Evolutionary conservation across 2,113 vertebrate genomes (phyloP).

Genomic region (Helogale parvula): DNA sequence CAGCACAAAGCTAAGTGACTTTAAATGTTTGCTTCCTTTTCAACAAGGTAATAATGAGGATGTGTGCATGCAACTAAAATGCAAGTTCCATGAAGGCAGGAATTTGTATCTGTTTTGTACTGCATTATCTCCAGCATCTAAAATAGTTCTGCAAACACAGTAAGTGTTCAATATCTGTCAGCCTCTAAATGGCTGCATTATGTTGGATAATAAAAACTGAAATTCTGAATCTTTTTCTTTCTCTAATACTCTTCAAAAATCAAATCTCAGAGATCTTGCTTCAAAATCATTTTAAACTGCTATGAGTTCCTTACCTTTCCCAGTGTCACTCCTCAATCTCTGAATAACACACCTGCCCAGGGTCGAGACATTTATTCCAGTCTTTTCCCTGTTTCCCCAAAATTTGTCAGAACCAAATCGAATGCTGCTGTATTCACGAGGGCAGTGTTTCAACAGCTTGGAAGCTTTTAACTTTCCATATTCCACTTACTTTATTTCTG

Average conservation of each 20-base stretch:
- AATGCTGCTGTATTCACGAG: accelerated
- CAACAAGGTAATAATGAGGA: accelerated
- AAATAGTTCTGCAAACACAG: not conserved
- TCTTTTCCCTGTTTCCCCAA: not conserved
- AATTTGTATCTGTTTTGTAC: not conserved
- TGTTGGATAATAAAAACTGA: not conserved
- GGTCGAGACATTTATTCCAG: accelerated
- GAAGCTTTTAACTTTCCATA: not conserved
- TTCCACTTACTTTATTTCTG: not conserved
- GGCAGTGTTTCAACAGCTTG: too few species aligned
- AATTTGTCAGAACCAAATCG: not conserved
- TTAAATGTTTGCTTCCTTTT: not conserved
- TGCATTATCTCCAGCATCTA: not conserved
- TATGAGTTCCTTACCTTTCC: not conserved
- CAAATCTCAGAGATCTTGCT: not conserved
- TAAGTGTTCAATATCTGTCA: not conserved
- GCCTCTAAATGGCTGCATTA: not conserved
- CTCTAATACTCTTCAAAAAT: not conserved
- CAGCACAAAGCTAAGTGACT: not conserved
- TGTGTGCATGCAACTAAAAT: not conserved
- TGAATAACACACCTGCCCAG: too few species aligned
- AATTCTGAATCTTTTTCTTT: not conserved
- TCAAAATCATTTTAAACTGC: not conserved
- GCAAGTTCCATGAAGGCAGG: not conserved
- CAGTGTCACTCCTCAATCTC: not conserved